Conservation (phyloP, 2,888 invertebrate genomes). For the Amphipoea lucens region DNA sequence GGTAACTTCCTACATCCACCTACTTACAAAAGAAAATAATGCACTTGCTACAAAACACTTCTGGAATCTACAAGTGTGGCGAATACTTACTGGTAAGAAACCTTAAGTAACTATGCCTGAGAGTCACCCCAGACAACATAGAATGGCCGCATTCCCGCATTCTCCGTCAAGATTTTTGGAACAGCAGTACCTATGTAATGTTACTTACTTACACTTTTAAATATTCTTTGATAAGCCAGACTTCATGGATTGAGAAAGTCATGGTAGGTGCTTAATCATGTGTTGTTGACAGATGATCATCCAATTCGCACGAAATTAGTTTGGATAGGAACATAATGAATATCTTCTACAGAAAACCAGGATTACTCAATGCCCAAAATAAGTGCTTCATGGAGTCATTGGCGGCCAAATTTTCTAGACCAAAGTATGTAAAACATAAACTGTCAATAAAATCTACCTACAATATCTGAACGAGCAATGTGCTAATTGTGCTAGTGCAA, state of each 20-base stretch:
- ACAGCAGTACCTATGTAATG: slow-evolving; percentile 12
- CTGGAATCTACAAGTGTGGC: background rate
- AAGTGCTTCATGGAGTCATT: background rate
- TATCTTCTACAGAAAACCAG: slow-evolving; percentile 8
- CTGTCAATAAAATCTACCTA: background rate
- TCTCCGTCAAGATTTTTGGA: background rate
- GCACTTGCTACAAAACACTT: background rate
- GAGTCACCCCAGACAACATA: background rate
- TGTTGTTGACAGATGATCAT: slow-evolving; percentile 56
- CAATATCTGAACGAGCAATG: slow-evolving; percentile 10
- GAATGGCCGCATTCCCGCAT: background rate
- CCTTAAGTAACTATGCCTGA: background rate
- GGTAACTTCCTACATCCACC: background rate
- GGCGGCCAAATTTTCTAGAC: background rate
- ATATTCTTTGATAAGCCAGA: background rate
- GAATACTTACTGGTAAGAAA: slow-evolving; percentile 30
- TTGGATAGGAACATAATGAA: slow-evolving; percentile 6
- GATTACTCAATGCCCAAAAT: background rate
- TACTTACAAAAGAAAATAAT: background rate
- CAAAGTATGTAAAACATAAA: slow-evolving; percentile 4
- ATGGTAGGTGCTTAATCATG: slow-evolving; percentile 37
- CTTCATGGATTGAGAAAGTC: slow-evolving; percentile 1
- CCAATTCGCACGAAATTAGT: slow-evolving; percentile 1
- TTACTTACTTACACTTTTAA: slow-evolving; percentile 1
- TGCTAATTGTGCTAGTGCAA: background rate